These are phyloP conservation scores for Ficedula albicollis DNA, from an alignment of 2,797 vertebrate species.

Conservation along the genomic window DNA sequence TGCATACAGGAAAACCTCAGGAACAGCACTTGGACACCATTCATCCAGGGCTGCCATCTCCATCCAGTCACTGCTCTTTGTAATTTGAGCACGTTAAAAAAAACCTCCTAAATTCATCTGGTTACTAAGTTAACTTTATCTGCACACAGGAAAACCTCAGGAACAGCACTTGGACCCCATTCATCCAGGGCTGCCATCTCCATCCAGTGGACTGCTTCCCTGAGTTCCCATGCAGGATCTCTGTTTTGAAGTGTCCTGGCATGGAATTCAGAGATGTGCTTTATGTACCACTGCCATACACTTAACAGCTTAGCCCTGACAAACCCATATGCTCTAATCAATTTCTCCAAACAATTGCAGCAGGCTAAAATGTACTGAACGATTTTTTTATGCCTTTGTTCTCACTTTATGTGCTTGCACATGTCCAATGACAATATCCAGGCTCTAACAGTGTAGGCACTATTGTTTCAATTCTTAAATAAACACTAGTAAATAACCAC, in stretches of 20 bases:
- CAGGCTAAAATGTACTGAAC: background rate
- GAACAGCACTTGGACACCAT: background rate
- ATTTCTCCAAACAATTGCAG: background rate
- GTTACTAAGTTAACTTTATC: background rate
- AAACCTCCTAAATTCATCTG: background rate
- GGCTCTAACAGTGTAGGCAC: background rate
- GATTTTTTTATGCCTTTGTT: background rate
- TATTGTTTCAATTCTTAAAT: background rate
- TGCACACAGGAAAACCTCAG: background rate
- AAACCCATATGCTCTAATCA: background rate
- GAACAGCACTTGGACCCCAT: background rate
- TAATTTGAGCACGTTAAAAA: background rate
- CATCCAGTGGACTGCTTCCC: background rate
- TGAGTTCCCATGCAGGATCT: background rate
- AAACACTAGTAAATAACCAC: background rate
- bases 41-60: background rate
- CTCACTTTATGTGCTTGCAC: background rate
- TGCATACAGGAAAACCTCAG: background rate
- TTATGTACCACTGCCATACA: accelerated
- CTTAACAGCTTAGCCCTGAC: background rate
- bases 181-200: background rate
- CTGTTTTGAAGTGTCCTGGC: background rate
- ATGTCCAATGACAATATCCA: background rate
- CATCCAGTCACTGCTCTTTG: background rate
- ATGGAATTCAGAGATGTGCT: background rate